Percentiles rank a stretch among this genome's conserved stretches.
Evolutionary conservation across 1,140 invertebrate genomes (phyloP).

Genomic region (Agrilus planipennis): DNA sequence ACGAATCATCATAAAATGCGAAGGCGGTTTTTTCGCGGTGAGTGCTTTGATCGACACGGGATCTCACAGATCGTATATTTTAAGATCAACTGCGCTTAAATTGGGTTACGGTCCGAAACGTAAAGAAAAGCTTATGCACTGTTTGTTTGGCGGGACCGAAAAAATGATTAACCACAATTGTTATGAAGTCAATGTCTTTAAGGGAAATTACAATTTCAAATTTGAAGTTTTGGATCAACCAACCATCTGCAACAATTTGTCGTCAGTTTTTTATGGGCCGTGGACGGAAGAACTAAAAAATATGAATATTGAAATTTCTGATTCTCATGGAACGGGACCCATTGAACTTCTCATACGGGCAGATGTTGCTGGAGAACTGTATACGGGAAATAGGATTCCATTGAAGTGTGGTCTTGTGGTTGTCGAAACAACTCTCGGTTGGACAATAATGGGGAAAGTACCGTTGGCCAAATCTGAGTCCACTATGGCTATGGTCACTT

Average conservation of each 20-base stretch:
- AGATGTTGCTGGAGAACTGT: constrained; percentile 1
- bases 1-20: no score
- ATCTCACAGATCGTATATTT: constrained; percentile 6
- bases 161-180: background rate
- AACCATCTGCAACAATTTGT: background rate
- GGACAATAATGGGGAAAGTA: no score
- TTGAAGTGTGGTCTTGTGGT: background rate
- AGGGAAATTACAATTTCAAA: no score
- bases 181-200: constrained; percentile 1
- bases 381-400: background rate
- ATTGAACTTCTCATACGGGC: constrained; percentile 3
- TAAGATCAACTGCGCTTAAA: background rate
- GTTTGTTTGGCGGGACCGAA: constrained; percentile 10
- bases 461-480: no score
- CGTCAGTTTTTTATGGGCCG: background rate
- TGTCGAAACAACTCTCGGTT: background rate
- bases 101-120: constrained; percentile 1
- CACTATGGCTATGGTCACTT: background rate
- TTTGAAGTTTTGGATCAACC: no score
- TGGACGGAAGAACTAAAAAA: constrained; percentile 8
- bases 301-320: no score
- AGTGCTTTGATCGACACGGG: constrained; percentile 7
- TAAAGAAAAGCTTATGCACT: constrained; percentile 6
- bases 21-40: background rate
- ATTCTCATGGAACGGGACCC: no score